Conservation (phyloP, 2,888 invertebrate genomes). For the Dasysyrphus tricinctus region DNA sequence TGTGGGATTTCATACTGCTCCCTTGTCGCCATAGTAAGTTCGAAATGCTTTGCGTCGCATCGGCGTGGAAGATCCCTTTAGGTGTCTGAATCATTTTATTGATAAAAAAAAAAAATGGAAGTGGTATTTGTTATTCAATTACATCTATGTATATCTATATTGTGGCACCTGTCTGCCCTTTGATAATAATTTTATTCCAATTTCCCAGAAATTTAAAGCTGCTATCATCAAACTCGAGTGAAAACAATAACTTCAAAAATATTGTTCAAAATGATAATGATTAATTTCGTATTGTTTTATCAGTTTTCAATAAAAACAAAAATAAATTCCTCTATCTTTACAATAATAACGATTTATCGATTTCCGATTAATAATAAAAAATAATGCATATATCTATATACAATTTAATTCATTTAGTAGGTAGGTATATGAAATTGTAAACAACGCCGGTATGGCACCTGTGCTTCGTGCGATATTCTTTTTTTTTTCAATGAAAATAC, state of each 20-base stretch:
- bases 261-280: not conserved
- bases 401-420: too few species aligned
- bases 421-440: too few species aligned
- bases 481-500: not conserved
- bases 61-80: too few species aligned
- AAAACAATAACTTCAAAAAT: not conserved
- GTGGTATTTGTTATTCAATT: too few species aligned
- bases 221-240: not conserved
- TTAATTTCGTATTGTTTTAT: not conserved
- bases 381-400: not conserved
- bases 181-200: not conserved
- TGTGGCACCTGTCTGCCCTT: not conserved
- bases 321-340: not conserved
- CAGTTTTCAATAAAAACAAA: not conserved
- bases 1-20: too few species aligned
- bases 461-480: not conserved
- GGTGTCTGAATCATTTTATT: too few species aligned
- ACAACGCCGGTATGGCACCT: too few species aligned
- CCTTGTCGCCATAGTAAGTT: too few species aligned
- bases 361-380: not conserved
- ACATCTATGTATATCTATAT: not conserved
- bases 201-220: slow-evolving; percentile 5
- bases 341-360: not conserved
- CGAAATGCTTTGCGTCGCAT: too few species aligned
- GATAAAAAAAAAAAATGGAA: too few species aligned